phyloP scores from a whole-genome alignment of 2,797 vertebrate species.

The Onychomys arenicola region DNA sequence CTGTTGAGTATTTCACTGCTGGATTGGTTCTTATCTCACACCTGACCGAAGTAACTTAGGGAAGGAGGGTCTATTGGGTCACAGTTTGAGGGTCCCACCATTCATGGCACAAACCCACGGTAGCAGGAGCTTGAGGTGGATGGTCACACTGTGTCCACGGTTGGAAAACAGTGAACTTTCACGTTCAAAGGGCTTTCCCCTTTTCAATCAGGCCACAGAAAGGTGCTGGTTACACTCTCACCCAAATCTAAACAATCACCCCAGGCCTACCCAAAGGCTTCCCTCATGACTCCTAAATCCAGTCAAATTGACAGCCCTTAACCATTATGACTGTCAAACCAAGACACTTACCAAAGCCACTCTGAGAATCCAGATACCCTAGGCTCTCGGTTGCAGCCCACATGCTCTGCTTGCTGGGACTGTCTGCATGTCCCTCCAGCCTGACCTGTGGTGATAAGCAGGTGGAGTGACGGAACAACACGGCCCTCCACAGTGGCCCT shows the following conservation, averaged over 20 bases:
- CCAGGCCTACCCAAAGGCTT: background rate
- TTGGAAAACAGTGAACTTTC: background rate
- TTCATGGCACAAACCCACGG: background rate
- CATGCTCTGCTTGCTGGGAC: background rate
- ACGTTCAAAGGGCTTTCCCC: background rate
- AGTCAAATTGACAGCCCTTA: background rate
- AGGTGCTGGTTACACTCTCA: background rate
- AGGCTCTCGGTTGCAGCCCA: constrained; percentile 22
- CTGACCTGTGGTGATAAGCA: constrained; percentile 1
- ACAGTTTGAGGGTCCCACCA: background rate
- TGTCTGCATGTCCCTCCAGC: background rate
- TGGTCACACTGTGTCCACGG: background rate
- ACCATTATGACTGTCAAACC: background rate
- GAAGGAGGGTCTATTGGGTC: background rate
- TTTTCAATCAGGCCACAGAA: background rate
- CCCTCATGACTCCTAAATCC: background rate
- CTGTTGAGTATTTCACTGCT: constrained; percentile 12
- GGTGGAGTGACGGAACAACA: background rate
- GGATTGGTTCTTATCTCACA: background rate
- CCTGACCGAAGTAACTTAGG: background rate
- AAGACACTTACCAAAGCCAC: constrained; percentile 32
- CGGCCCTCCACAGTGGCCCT: background rate
- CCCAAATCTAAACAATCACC: background rate
- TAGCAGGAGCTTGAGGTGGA: background rate
- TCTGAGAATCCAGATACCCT: constrained; percentile 8